A percentile compares a stretch with the other conserved stretches of the same genome.
Evolutionary conservation across 2,113 vertebrate species (phyloP).

Genomic region (Riparia riparia): DNA sequence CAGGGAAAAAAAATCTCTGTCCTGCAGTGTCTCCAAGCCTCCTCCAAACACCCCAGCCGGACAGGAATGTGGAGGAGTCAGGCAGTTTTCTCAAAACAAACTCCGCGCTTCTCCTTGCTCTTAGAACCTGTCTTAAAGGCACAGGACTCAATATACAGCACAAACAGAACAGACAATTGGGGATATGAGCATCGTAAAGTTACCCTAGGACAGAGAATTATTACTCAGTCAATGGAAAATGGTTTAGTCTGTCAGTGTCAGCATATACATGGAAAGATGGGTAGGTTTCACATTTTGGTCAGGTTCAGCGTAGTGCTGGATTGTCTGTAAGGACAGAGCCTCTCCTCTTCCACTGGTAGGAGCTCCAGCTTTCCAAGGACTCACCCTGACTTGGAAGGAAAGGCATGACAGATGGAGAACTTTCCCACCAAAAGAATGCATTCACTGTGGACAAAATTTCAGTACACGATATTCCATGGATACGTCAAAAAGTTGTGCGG

Average conservation of each 20-base stretch:
- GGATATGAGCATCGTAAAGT: too few species aligned
- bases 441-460: background rate
- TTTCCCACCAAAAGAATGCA: background rate
- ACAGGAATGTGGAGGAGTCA: too few species aligned
- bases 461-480: background rate
- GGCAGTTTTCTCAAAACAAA: too few species aligned
- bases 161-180: too few species aligned
- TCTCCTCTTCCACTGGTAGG: background rate
- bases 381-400: background rate
- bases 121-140: too few species aligned
- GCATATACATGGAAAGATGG: background rate
- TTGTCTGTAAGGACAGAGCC: background rate
- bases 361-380: background rate
- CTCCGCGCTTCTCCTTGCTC: too few species aligned
- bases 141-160: too few species aligned
- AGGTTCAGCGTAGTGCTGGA: background rate
- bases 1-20: too few species aligned
- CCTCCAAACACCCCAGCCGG: too few species aligned
- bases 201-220: too few species aligned
- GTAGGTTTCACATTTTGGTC: background rate
- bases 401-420: background rate
- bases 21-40: too few species aligned
- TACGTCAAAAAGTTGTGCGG: rapidly evolving
- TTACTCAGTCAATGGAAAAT: background rate
- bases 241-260: background rate